Conservation (phyloP, 2,113 vertebrate species). For the Percina caprodes region DNA sequence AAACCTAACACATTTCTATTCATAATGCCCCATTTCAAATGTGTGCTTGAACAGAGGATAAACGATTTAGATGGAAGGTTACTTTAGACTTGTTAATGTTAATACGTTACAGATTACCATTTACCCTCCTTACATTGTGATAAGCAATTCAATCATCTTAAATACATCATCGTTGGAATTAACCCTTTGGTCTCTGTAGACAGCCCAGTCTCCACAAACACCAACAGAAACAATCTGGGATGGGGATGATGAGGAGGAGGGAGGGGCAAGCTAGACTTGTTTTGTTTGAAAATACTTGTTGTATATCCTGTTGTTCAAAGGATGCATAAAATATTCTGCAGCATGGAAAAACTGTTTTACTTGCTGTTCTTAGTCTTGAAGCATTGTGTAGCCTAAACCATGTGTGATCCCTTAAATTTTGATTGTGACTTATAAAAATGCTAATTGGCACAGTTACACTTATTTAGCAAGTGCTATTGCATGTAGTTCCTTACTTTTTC, state of each 20-base stretch:
- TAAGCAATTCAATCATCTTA: background rate
- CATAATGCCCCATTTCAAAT: background rate
- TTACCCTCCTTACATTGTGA: background rate
- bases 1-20: background rate
- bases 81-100: background rate
- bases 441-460: background rate
- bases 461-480: background rate
- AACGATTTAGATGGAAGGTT: background rate
- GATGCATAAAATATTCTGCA: background rate
- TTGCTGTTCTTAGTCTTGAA: background rate
- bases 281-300: too few species aligned
- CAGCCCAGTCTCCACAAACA: too few species aligned
- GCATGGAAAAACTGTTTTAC: background rate
- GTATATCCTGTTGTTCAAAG: background rate
- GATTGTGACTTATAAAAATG: background rate
- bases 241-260: too few species aligned
- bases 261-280: too few species aligned
- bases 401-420: background rate
- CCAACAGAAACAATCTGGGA: too few species aligned
- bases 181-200: too few species aligned
- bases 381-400: background rate
- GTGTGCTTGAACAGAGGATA: background rate
- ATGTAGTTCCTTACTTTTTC: background rate
- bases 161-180: background rate
- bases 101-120: background rate